phyloP scores from a whole-genome alignment of 2,113 vertebrate genomes.

The Nematolebias whitei region DNA sequence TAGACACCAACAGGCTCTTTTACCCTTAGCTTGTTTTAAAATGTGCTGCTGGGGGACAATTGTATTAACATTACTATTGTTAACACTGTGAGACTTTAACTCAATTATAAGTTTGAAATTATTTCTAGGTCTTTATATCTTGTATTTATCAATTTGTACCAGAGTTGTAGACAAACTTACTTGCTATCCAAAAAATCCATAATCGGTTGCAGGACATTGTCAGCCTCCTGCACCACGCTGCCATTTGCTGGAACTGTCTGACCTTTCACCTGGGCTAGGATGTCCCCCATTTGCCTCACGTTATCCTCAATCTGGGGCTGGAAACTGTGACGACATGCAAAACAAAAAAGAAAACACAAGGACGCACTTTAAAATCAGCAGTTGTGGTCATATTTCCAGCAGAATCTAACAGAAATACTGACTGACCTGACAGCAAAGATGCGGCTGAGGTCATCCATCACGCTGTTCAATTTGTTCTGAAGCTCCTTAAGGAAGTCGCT shows the following conservation, averaged over 20 bases:
- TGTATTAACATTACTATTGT: too few relatives aligned
- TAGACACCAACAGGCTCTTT: too few relatives aligned
- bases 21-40: background rate
- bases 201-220: slow-evolving; percentile 95
- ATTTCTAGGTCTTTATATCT: too few relatives aligned
- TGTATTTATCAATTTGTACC: background rate
- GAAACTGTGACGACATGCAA: slow-evolving; percentile 80
- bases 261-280: slow-evolving; percentile 95
- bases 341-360: slow-evolving; percentile 2
- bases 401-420: slow-evolving; percentile 5
- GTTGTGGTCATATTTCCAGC: background rate
- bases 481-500: slow-evolving; percentile 96
- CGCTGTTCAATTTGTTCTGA: slow-evolving; percentile 94
- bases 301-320: slow-evolving; percentile 95
- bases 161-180: too few relatives aligned
- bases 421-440: slow-evolving; percentile 93
- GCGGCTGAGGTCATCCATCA: slow-evolving; percentile 94
- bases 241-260: slow-evolving; percentile 94
- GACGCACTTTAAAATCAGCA: slow-evolving; percentile 1
- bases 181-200: slow-evolving; percentile 99
- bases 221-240: slow-evolving; percentile 92
- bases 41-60: background rate
- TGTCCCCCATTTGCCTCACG: slow-evolving; percentile 96
- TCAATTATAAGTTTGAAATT: too few relatives aligned
- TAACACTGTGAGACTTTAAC: too few relatives aligned